Conservation (phyloP, 2,797 vertebrate species). For the Macrochelys suwanniensis region DNA sequence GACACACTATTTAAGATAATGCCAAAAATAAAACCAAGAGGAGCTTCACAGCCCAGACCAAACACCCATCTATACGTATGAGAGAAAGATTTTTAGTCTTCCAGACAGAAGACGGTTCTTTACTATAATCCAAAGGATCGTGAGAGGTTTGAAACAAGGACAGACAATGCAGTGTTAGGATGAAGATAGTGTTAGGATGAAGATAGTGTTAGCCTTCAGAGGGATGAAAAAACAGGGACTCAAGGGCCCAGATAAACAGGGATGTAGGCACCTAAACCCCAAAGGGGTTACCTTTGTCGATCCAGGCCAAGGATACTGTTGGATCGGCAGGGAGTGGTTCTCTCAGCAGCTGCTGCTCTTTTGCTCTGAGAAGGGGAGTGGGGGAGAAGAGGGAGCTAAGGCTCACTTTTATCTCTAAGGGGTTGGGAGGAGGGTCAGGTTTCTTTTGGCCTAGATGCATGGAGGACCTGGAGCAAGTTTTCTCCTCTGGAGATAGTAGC, state of each 20-base stretch:
- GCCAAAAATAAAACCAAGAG: background rate
- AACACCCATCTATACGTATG: background rate
- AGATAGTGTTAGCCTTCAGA: background rate
- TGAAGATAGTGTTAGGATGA: background rate
- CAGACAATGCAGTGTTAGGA: background rate
- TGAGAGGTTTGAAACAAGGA: background rate
- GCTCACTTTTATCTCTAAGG: slow-evolving; percentile 7
- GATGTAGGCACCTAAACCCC: background rate
- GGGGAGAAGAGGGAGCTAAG: background rate
- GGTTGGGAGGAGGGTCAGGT: background rate
- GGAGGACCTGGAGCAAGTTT: background rate
- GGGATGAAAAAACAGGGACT: background rate
- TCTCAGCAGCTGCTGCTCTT: background rate
- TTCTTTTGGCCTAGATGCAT: background rate
- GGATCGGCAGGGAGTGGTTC: background rate
- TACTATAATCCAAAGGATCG: slow-evolving; percentile 13
- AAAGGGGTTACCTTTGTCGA: background rate
- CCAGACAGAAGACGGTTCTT: background rate
- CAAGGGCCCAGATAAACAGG: background rate
- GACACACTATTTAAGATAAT: slow-evolving; percentile 29
- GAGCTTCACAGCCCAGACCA: background rate
- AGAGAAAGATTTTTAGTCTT: background rate
- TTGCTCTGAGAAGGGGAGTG: background rate
- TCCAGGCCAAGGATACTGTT: background rate
- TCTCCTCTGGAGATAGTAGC: background rate